Evolutionary conservation across 2,888 invertebrate species (phyloP), one percentile per base, ranked within the genome.

Genomic region (Cephus pygmeus): DNA sequence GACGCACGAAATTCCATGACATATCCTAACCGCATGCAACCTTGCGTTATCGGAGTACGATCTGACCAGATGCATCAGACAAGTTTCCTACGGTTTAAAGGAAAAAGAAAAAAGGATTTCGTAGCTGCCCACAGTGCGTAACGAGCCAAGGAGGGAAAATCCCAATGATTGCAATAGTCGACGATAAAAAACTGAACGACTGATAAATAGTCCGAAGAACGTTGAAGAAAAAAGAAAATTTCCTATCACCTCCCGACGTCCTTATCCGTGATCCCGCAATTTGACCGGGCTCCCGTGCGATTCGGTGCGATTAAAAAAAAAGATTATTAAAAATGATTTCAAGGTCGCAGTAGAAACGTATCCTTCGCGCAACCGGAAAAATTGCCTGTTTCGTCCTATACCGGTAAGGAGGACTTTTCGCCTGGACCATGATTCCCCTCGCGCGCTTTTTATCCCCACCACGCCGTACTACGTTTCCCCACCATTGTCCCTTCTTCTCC

Each of bases 401-500:
- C 9, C 23, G 23, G 56, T 23, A 56, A 23, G 23, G 71, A 71
- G 31, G 34, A 69, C 75, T 77, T 75, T 75, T 34, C 69, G 36
- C 71, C 75, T 77, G 77, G 77, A 77, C 77, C 77, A 75, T 34
- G 34, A 36, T 77, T 77, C 77, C 75, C 77, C 77, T 77, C 56
- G 6, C 75, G 69, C 71, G 77, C 75, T 34, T 74, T 69, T 68
- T 68, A 4, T 75, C 68, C 75, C 77, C 76, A 34, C 74, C 36
- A 12, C n/a, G 9, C 31, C 11, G 4, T 31, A 31, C 74, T 34
- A 23, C 56, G 23, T 23, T 34, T 31, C 34, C 74, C 77, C 77
- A 69, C 79, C 40, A 75, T 71, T 76, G 76, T 77, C 79, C 69
- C 76, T 76, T 73, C 73, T 79, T 80, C 79, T 78, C 81, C 73